Evolutionary conservation across 1,140 invertebrate genomes (phyloP).

Genomic region (Druon quercuslanigerum): DNA sequence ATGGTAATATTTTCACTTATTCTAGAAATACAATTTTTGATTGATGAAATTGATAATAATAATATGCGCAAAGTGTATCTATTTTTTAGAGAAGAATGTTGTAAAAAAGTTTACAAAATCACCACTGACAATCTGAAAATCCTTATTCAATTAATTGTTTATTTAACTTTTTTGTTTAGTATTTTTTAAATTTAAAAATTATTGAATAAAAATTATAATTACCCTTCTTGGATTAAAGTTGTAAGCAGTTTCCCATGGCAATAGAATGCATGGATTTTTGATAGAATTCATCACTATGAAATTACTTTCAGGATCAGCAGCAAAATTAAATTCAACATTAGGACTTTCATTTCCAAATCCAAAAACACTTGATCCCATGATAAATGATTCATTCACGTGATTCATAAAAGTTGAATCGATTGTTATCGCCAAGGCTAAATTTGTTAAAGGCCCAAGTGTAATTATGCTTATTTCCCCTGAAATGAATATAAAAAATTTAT

Average conservation of each 20-base stretch:
- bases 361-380: conserved; percentile 80
- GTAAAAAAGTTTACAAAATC: too few relatives aligned
- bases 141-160: too few relatives aligned
- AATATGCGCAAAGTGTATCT: too few relatives aligned
- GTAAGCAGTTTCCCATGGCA: conserved; percentile 74
- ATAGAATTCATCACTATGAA: conserved; percentile 75
- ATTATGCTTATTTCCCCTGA: conserved; percentile 73
- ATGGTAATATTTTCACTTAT: too few relatives aligned
- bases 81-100: too few relatives aligned
- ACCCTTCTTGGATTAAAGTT: conserved; percentile 59
- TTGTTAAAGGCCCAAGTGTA: conserved; percentile 79
- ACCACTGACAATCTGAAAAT: too few relatives aligned
- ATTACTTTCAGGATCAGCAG: conserved; percentile 80
- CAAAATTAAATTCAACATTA: conserved; percentile 82
- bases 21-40: too few relatives aligned
- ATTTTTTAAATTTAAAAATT: not conserved
- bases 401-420: conserved; percentile 76
- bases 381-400: conserved; percentile 75
- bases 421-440: conserved; percentile 78
- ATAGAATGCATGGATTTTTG: conserved; percentile 57
- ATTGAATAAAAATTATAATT: conserved; percentile 19
- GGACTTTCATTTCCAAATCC: conserved; percentile 75
- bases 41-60: too few relatives aligned
- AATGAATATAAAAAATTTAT: not conserved
- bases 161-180: not conserved